A percentile compares a stretch with the other conserved stretches of the same genome.
These are phyloP conservation scores for Entosphenus tridentatus DNA, from an alignment of 2,113 vertebrate species.

Conservation along the genomic window DNA sequence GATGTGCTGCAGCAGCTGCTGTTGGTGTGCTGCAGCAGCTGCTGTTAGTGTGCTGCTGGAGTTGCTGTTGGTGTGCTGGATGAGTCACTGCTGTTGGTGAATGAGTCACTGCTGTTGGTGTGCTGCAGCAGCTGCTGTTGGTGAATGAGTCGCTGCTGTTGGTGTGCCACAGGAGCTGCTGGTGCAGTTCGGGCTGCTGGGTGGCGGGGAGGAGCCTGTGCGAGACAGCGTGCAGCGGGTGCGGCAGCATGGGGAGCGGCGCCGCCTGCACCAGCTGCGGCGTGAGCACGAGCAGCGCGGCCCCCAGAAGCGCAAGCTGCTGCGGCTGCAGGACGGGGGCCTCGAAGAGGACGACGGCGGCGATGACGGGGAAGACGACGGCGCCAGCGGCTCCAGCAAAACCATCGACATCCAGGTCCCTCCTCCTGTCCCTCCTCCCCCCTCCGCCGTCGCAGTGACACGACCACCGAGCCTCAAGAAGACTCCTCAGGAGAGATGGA, in stretches of 20 bases:
- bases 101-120: too few species aligned
- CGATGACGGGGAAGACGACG: slow-evolving; percentile 15
- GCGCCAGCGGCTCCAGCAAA: background rate
- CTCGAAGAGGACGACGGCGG: slow-evolving; percentile 18
- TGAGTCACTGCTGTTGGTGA: too few species aligned
- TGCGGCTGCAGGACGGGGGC: slow-evolving; percentile 25
- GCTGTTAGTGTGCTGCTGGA: too few species aligned
- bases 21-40: too few species aligned
- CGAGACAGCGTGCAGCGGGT: slow-evolving; percentile 23
- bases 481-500: too few species aligned
- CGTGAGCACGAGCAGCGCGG: slow-evolving; percentile 28
- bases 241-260: slow-evolving; percentile 27
- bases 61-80: too few species aligned
- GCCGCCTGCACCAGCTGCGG: slow-evolving; percentile 37
- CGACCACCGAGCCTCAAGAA: too few species aligned
- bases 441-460: too few species aligned
- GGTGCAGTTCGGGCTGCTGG: slow-evolving; percentile 36
- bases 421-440: too few species aligned
- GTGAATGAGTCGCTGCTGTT: background rate
- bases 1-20: too few species aligned
- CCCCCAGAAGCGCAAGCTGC: slow-evolving; percentile 31
- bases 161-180: slow-evolving; percentile 31
- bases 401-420: slow-evolving; percentile 54
- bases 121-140: too few species aligned
- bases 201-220: slow-evolving; percentile 6